Percentiles rank a stretch among this genome's conserved stretches.
phyloP scores from a whole-genome alignment of 2,888 invertebrate genomes.

The Gymnosoma rotundatum region DNA sequence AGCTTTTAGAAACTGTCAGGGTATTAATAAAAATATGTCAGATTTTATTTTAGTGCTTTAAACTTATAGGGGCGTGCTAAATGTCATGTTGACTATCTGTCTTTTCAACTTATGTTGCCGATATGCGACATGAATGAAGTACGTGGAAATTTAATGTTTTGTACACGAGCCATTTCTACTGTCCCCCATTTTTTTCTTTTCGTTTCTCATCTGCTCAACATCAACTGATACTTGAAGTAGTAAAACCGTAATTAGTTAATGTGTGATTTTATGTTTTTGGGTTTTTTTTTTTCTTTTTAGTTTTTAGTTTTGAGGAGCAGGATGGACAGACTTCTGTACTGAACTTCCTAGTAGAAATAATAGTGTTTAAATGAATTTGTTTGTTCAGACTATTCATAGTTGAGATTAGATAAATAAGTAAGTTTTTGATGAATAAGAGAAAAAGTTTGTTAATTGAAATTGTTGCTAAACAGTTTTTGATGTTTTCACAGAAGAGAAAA shows the following conservation, averaged over 20 bases:
- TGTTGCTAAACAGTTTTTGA: neutral
- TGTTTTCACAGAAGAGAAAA: too few relatives aligned
- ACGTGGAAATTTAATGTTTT: slow-evolving; percentile 16
- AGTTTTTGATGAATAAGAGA: too few relatives aligned
- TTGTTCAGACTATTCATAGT: neutral
- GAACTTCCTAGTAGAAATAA: neutral
- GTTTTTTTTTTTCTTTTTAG: neutral
- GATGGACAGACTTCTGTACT: neutral
- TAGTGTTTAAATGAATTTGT: neutral
- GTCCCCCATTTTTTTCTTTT: neutral
- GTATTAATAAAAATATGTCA: slow-evolving; percentile 49
- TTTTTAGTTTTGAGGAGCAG: neutral
- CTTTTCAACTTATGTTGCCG: slow-evolving; percentile 35
- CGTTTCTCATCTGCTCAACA: neutral
- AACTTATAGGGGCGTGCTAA: slow-evolving; percentile 50
- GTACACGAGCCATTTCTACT: slow-evolving; percentile 21
- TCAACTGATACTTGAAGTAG: neutral
- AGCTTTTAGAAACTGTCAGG: slow-evolving; percentile 49
- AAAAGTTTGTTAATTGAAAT: slow-evolving; percentile 4
- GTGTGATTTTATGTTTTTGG: slow-evolving; percentile 46
- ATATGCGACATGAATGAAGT: slow-evolving; percentile 6
- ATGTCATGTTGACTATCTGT: slow-evolving; percentile 55
- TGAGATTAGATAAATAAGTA: too few relatives aligned
- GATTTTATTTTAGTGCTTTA: slow-evolving; percentile 22
- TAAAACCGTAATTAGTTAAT: slow-evolving; percentile 62